Base-by-base conservation (phyloP, 2,113 vertebrate genomes). In the Mormyrus lacerda region DNA sequence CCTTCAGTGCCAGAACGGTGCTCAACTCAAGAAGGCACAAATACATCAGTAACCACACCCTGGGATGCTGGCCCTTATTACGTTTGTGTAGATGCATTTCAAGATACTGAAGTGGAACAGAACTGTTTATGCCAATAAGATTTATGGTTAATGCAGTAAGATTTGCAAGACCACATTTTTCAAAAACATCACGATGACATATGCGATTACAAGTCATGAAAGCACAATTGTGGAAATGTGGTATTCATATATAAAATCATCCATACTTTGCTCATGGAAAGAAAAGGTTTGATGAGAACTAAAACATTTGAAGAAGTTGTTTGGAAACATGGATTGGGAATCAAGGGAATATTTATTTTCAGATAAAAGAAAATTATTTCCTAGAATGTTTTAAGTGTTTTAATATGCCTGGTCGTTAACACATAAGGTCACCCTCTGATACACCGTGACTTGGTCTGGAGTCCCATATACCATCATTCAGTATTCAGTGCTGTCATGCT, bases 401-500 rank as follows among this genome's bases (percentile, higher is more conserved):
- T 65, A 65, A 65, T 65, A 27, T 65, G n/a, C n/a, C n/a, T 27
- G n/a, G 61, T 31, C 10, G 3, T 27, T 31, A 13, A 65, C 61
- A 27, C 61, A 65, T 13, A 65, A 27, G 61, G 61, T 65, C 58
- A 65, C 58, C 58, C 58, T 11, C 58, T 2, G 8, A 61, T 27
- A 61, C 0, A 61, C n/a, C 61, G 11, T 27, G 61, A 27, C 61
- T 9, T 65, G 13, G 61, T 69, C 61, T 69, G 61, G 3, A 95
- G 92, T 90, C 69, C 90, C 87, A 65, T 76, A 85, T 76, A 90
- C 92, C 91, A n/a, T n/a, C 88, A 89, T 91, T 90, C 17, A 53
- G 91, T n/a, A 89, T 92, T 27, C 91, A 73, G 79, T 76, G 42
- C 90, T 89, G 90, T 90, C 93, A 93, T 92, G 92, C 93, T 89